These are phyloP conservation scores for Toxostoma redivivum DNA, from an alignment of 2,113 vertebrate genomes.

Conservation along the genomic window DNA sequence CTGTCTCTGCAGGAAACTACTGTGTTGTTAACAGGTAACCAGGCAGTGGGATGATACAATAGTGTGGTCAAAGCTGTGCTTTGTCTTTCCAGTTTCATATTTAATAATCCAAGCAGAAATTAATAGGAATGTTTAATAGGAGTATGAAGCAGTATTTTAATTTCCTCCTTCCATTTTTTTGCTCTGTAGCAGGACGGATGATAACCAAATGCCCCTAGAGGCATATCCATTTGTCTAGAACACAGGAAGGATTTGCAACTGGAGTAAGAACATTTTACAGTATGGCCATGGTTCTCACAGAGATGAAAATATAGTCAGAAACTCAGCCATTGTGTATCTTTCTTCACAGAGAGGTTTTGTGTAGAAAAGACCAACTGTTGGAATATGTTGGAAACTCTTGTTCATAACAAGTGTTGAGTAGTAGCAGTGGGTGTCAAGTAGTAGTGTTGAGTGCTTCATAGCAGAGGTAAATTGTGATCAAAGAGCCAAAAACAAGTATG, in stretches of 20 bases:
- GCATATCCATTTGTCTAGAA: not conserved
- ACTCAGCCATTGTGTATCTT: not conserved
- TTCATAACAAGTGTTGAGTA: not conserved
- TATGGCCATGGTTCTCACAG: not conserved
- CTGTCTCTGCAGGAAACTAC: not conserved
- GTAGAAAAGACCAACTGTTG: no score
- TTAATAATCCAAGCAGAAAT: conserved; percentile 17
- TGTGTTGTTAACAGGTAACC: conserved; percentile 22
- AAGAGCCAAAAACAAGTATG: not conserved
- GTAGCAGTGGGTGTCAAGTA: not conserved
- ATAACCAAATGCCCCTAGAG: not conserved
- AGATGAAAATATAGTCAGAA: not conserved
- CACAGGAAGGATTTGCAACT: not conserved
- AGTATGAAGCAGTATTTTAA: conserved; percentile 24
- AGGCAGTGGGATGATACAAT: not conserved
- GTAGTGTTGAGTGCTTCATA: not conserved
- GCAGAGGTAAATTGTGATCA: not conserved
- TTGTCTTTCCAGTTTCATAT: not conserved
- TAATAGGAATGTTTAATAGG: not conserved
- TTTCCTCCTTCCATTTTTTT: not conserved
- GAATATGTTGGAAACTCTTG: not conserved
- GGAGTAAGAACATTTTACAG: not conserved
- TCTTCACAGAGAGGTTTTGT: not conserved
- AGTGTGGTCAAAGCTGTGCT: not conserved
- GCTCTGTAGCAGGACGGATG: not conserved